Percentiles rank a stretch among this genome's conserved stretches.
These are phyloP conservation scores for Candidula unifasciata DNA, from an alignment of 2,888 invertebrate species.

Conservation along the genomic window DNA sequence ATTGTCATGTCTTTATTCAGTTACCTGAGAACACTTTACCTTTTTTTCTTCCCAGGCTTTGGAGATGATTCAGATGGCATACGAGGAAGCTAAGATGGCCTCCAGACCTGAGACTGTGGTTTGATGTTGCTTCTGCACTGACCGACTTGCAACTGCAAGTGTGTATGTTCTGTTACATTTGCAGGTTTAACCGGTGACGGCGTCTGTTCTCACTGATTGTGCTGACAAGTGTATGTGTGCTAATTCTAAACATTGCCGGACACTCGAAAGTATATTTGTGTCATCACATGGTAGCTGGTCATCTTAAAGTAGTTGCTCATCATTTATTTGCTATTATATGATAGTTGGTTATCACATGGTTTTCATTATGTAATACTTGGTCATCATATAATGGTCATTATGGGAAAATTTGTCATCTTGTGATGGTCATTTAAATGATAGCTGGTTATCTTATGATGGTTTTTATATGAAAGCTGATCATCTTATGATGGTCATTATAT, in stretches of 20 bases:
- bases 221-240: background rate
- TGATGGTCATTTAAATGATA: no score
- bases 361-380: no score
- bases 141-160: background rate
- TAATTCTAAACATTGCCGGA: background rate
- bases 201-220: background rate
- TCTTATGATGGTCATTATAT: no score
- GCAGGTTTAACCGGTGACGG: conserved; percentile 16
- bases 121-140: conserved; percentile 52
- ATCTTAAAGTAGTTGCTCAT: background rate
- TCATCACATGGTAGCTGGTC: background rate
- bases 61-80: conserved; percentile 73
- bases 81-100: conserved; percentile 76
- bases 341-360: no score
- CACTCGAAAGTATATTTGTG: background rate
- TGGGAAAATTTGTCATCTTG: no score
- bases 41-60: conserved; percentile 64
- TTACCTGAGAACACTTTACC: background rate
- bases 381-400: no score
- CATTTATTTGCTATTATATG: no score
- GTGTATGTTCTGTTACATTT: conserved; percentile 1
- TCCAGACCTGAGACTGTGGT: conserved; percentile 77
- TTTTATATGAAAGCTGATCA: no score
- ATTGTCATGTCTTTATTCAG: background rate
- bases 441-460: no score